Percentiles rank a stretch among this genome's conserved stretches.
phyloP scores from a whole-genome alignment of 2,797 vertebrate species.

The Crenuchus spilurus region DNA sequence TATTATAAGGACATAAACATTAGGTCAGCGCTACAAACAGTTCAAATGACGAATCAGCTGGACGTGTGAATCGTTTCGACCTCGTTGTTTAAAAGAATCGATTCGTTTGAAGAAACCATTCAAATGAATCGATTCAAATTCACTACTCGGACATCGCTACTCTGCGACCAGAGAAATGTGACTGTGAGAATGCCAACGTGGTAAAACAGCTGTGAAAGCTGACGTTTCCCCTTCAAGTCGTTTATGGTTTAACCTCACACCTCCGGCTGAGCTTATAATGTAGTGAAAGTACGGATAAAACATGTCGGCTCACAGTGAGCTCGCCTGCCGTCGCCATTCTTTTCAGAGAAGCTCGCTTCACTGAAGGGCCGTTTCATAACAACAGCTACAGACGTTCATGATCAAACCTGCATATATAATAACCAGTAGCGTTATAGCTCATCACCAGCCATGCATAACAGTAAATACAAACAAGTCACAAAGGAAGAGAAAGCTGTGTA shows the following conservation, averaged over 20 bases:
- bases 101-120: no score
- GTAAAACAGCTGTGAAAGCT: neutral
- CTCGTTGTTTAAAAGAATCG: neutral
- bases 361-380: constrained; percentile 70
- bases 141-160: neutral
- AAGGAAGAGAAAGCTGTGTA: neutral
- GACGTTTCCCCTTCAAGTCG: neutral
- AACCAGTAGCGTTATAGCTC: neutral
- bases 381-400: constrained; percentile 50
- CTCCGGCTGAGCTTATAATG: neutral
- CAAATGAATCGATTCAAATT: neutral
- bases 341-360: constrained; percentile 18
- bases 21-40: neutral
- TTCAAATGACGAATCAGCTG: neutral
- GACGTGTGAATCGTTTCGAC: neutral
- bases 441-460: neutral
- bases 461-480: no score
- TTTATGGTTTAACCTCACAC: neutral
- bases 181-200: neutral
- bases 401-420: constrained; percentile 48
- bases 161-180: neutral
- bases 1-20: no score
- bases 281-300: constrained; percentile 12
- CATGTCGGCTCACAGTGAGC: neutral
- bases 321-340: neutral